Conservation (phyloP, 1,140 invertebrate species). For the Papilio polytes region DNA sequence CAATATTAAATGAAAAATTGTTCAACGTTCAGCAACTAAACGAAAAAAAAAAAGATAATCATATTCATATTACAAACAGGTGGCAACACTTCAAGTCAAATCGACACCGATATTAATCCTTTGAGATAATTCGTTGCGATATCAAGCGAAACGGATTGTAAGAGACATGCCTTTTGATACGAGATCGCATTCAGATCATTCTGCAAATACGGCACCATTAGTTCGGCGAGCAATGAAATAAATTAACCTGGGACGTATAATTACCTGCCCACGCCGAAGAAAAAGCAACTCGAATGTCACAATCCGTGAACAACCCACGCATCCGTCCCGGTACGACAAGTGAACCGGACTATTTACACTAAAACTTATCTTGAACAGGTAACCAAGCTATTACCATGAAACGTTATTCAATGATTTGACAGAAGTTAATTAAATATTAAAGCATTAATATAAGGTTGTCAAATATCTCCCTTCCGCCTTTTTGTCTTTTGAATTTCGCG, state of each 20-base stretch:
- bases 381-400: constrained; percentile 51
- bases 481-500: no score
- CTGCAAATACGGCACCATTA: constrained; percentile 51
- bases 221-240: constrained; percentile 62
- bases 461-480: no score
- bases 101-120: constrained; percentile 29
- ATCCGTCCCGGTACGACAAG: constrained; percentile 56
- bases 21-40: background rate
- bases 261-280: constrained; percentile 72
- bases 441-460: no score
- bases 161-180: constrained; percentile 14
- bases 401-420: background rate
- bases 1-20: no score
- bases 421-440: background rate
- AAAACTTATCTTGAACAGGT: constrained; percentile 41
- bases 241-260: constrained; percentile 73
- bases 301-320: constrained; percentile 63
- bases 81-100: constrained; percentile 5
- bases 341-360: constrained; percentile 57
- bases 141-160: constrained; percentile 15
- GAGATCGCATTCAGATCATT: constrained; percentile 26
- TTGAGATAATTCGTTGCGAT: constrained; percentile 21
- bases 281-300: constrained; percentile 72
- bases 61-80: constrained; percentile 5
- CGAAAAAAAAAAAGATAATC: background rate